A percentile compares a stretch with the other conserved stretches of the same genome.
phyloP scores from a whole-genome alignment of 2,888 invertebrate species.

The Brachypalpus laphriformis region DNA sequence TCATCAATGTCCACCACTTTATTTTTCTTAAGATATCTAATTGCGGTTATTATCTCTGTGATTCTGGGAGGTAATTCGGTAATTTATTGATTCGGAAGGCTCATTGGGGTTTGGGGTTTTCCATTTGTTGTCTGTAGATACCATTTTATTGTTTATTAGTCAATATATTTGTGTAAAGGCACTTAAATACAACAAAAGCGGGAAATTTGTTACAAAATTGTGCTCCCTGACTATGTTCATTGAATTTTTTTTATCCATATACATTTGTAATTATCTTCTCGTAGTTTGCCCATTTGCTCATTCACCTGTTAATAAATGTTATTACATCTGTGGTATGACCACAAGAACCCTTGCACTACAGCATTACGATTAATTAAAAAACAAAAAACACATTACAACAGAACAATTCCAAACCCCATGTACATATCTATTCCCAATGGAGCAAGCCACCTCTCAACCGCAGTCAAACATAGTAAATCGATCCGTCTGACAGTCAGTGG shows the following conservation, averaged over 20 bases:
- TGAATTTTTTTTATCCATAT: background rate
- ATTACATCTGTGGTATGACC: background rate
- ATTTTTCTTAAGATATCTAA: too few species aligned
- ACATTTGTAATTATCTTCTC: background rate
- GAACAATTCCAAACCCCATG: constrained; percentile 7
- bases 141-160: too few species aligned
- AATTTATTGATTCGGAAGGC: too few species aligned
- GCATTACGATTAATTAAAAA: constrained; percentile 16
- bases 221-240: too few species aligned
- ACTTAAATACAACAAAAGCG: too few species aligned
- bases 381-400: background rate
- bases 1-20: too few species aligned
- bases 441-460: background rate
- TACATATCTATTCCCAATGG: background rate
- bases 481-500: constrained; percentile 5
- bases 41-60: too few species aligned
- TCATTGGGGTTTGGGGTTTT: too few species aligned
- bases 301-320: background rate
- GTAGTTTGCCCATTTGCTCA: background rate
- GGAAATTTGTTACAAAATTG: too few species aligned
- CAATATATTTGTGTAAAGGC: too few species aligned
- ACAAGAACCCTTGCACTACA: background rate
- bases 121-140: too few species aligned
- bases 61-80: too few species aligned
- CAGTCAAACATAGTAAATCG: constrained; percentile 27